These are phyloP conservation scores for Malacoctenus gilli DNA, from an alignment of 2,797 vertebrate genomes.

Conservation along the genomic window DNA sequence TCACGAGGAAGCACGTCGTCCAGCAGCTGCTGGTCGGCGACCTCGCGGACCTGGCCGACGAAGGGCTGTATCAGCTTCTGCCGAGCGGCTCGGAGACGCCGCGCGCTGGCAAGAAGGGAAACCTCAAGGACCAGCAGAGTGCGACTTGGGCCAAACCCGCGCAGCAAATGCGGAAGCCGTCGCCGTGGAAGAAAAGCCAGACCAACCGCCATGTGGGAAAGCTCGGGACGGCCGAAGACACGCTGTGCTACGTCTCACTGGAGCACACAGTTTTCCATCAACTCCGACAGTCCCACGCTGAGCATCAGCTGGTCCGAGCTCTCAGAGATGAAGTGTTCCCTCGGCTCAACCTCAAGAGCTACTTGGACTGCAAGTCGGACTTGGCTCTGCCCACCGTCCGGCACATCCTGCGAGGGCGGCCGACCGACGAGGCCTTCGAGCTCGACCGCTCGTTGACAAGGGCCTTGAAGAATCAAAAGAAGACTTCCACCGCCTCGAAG, in stretches of 20 bases:
- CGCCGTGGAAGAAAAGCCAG: slow-evolving; percentile 57
- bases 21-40: slow-evolving; percentile 80
- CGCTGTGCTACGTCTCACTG: slow-evolving; percentile 70
- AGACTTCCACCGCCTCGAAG: slow-evolving; percentile 37
- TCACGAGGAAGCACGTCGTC: slow-evolving; percentile 72
- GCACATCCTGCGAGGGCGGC: slow-evolving; percentile 70
- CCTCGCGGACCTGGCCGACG: slow-evolving; percentile 81
- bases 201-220: slow-evolving; percentile 45
- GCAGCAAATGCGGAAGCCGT: slow-evolving; percentile 49
- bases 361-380: slow-evolving; percentile 80
- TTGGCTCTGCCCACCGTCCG: slow-evolving; percentile 77
- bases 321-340: slow-evolving; percentile 76
- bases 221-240: slow-evolving; percentile 54
- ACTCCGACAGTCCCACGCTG: slow-evolving; percentile 62
- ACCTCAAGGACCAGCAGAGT: slow-evolving; percentile 45
- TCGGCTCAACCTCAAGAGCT: slow-evolving; percentile 82
- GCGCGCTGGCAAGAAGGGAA: slow-evolving; percentile 51
- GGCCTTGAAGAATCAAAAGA: slow-evolving; percentile 55
- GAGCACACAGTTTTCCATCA: slow-evolving; percentile 65
- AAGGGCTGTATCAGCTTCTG: slow-evolving; percentile 73
- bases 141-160: slow-evolving; percentile 53
- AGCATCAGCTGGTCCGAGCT: slow-evolving; percentile 62
- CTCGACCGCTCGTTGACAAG: slow-evolving; percentile 74
- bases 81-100: slow-evolving; percentile 60
- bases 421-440: slow-evolving; percentile 73